Conservation (phyloP, 1,140 invertebrate species). For the Drosophila prosaltans region DNA sequence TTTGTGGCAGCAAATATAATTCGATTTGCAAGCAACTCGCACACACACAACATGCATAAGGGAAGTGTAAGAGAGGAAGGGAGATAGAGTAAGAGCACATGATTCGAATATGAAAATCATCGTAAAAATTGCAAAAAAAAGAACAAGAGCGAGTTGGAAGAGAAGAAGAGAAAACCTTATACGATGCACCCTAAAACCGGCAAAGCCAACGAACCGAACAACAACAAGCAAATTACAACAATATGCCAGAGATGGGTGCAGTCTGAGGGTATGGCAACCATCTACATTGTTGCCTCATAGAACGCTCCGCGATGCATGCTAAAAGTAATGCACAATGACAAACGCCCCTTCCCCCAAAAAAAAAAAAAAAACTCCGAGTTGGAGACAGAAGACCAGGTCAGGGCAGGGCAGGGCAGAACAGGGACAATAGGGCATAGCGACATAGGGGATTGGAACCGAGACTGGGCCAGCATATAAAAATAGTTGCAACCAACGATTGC, state of each 20-base stretch:
- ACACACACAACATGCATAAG: constrained; percentile 8
- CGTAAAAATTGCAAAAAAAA: constrained; percentile 38
- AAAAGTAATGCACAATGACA: constrained; percentile 79
- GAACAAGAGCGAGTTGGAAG: neutral
- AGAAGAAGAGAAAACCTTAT: constrained; percentile 29
- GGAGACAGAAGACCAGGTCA: neutral
- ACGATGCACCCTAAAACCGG: constrained; percentile 24
- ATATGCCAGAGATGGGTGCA: constrained; percentile 25
- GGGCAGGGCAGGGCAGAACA: neutral
- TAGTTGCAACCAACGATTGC: constrained; percentile 62
- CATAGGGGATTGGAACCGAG: constrained; percentile 33
- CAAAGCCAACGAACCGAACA: constrained; percentile 58
- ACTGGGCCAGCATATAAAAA: constrained; percentile 73
- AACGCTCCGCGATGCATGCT: constrained; percentile 69
- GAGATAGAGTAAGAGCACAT: constrained; percentile 37
- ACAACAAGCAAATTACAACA: constrained; percentile 74
- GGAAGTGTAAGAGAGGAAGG: neutral
- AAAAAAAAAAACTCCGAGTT: constrained; percentile 17
- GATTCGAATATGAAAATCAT: constrained; percentile 71
- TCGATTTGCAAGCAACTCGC: constrained; percentile 62
- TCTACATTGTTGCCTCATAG: constrained; percentile 69
- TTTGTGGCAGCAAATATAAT: constrained; percentile 77
- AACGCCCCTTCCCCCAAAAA: constrained; percentile 42
- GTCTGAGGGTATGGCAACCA: constrained; percentile 20
- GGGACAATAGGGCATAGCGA: constrained; percentile 2